Percentiles rank a stretch among this genome's conserved stretches.
These are phyloP conservation scores for Zaprionus africanus DNA, from an alignment of 1,140 invertebrate genomes.

Conservation along the genomic window DNA sequence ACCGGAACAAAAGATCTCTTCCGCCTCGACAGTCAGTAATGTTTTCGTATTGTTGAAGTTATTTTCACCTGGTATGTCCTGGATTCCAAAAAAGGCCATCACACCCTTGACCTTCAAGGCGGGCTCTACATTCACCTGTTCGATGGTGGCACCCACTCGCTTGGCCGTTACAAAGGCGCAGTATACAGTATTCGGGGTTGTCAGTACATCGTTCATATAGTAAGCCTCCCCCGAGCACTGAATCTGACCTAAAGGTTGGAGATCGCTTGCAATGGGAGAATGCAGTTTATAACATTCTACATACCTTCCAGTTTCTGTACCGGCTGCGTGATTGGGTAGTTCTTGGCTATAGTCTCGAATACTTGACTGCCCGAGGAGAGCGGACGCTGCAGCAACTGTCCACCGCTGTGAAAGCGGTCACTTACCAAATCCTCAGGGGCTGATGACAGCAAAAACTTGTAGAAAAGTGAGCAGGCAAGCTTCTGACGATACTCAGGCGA, in stretches of 20 bases:
- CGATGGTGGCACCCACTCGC: slow-evolving; percentile 86
- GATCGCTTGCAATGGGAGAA: neutral
- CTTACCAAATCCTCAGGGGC: slow-evolving; percentile 72
- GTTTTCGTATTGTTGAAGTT: slow-evolving; percentile 81
- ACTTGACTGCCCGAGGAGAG: slow-evolving; percentile 90
- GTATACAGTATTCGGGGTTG: slow-evolving; percentile 86
- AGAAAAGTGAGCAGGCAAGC: slow-evolving; percentile 88
- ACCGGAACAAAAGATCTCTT: slow-evolving; percentile 85
- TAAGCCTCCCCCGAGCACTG: slow-evolving; percentile 90
- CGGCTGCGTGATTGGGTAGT: slow-evolving; percentile 92
- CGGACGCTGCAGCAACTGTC: slow-evolving; percentile 86
- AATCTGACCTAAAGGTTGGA: slow-evolving; percentile 86
- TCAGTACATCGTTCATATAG: slow-evolving; percentile 88
- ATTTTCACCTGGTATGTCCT: slow-evolving; percentile 91
- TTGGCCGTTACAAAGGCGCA: slow-evolving; percentile 88
- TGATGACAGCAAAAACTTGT: slow-evolving; percentile 88
- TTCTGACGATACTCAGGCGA: slow-evolving; percentile 87
- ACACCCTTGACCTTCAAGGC: slow-evolving; percentile 88
- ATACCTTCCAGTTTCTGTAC: slow-evolving; percentile 89
- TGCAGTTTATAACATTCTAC: neutral
- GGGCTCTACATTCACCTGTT: slow-evolving; percentile 86
- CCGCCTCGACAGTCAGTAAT: slow-evolving; percentile 41
- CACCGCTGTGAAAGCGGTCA: slow-evolving; percentile 84
- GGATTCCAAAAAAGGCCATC: slow-evolving; percentile 88
- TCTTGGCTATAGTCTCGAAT: slow-evolving; percentile 88